A percentile compares a stretch with the other conserved stretches of the same genome.
Evolutionary conservation across 2,113 vertebrate genomes (phyloP).

Genomic region (Corydoras sp.): DNA sequence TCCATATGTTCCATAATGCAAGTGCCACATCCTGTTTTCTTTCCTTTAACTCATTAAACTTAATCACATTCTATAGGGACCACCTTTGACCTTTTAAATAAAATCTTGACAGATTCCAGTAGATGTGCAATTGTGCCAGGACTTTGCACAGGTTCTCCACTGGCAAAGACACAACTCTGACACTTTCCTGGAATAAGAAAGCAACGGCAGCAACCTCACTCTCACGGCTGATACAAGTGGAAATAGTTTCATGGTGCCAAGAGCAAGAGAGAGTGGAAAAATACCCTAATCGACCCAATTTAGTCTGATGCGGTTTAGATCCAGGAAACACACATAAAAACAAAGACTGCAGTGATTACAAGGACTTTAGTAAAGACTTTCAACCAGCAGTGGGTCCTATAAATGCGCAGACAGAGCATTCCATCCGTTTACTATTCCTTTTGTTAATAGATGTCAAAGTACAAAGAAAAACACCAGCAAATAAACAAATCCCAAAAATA

Average conservation of each 20-base stretch:
- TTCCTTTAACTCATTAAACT: conserved; percentile 2
- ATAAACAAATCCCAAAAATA: too few species aligned
- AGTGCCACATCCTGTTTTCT: conserved; percentile 2
- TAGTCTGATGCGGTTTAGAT: background rate
- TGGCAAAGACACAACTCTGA: conserved; percentile 43
- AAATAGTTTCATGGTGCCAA: conserved; percentile 24
- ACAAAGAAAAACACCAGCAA: background rate
- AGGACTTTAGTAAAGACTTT: background rate
- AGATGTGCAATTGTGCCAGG: conserved; percentile 19
- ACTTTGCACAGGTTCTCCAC: conserved; percentile 15
- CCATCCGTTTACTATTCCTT: background rate
- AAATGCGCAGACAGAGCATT: background rate
- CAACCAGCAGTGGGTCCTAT: background rate
- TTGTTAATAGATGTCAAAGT: background rate
- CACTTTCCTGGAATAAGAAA: conserved; percentile 53
- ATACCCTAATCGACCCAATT: background rate
- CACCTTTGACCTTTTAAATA: background rate
- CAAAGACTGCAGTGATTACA: background rate
- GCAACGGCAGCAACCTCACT: conserved; percentile 27
- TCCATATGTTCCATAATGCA: background rate
- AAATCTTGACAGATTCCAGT: background rate
- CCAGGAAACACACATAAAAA: background rate
- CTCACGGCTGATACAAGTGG: conserved; percentile 25
- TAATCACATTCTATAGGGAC: background rate
- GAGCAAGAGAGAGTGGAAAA: conserved; percentile 13